phyloP scores from a whole-genome alignment of 2,888 invertebrate genomes.

The Euphydryas editha region DNA sequence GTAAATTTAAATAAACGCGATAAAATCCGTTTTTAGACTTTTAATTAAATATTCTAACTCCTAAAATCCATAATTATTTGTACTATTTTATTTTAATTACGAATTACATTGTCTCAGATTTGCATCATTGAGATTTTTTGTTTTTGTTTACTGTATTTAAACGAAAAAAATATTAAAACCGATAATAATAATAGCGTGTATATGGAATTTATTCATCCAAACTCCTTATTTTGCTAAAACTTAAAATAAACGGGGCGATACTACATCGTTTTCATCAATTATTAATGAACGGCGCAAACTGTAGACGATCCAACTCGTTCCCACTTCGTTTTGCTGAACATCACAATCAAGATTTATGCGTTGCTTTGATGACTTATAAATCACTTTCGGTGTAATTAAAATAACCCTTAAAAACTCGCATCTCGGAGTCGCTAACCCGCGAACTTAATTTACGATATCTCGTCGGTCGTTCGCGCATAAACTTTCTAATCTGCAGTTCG shows the following conservation, averaged over 20 bases:
- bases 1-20: no score
- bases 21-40: no score
- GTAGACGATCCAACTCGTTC: slow-evolving; percentile 12
- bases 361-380: slow-evolving; percentile 72
- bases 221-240: not conserved
- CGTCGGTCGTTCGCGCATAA: slow-evolving; percentile 69
- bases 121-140: no score
- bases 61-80: not conserved
- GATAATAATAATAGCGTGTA: not conserved
- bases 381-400: slow-evolving; percentile 77
- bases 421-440: slow-evolving; percentile 65
- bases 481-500: slow-evolving; percentile 78
- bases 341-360: slow-evolving; percentile 57
- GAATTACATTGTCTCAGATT: not conserved
- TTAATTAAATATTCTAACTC: no score
- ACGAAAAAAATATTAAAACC: not conserved
- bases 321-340: slow-evolving; percentile 46
- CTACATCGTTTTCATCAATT: slow-evolving; percentile 3
- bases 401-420: slow-evolving; percentile 63
- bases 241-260: not conserved
- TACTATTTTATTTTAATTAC: not conserved
- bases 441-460: slow-evolving; percentile 78
- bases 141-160: not conserved
- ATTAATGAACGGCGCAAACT: slow-evolving; percentile 7
- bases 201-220: not conserved